Conservation (phyloP, 2,113 vertebrate genomes). For the Plestiodon gilberti region DNA sequence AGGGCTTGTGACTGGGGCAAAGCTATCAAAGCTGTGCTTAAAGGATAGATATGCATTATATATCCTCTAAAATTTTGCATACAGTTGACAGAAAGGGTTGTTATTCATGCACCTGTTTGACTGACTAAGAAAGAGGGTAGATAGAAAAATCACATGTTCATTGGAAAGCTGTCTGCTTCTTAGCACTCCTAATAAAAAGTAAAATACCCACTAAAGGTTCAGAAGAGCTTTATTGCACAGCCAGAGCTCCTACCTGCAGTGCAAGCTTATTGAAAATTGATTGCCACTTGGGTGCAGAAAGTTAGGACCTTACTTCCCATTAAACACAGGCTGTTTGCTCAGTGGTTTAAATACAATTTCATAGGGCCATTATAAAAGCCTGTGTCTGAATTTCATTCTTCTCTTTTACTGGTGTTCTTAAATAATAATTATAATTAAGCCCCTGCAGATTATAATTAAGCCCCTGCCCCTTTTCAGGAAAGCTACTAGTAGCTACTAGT, state of each 20-base stretch:
- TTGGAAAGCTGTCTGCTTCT: constrained; percentile 5
- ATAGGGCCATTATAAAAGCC: not conserved
- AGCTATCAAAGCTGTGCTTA: not conserved
- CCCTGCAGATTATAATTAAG: not conserved
- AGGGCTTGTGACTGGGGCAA: not conserved
- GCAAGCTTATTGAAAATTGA: constrained; percentile 12
- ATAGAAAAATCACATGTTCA: constrained; percentile 22
- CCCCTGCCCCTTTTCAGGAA: not conserved
- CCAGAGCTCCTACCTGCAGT: constrained; percentile 2
- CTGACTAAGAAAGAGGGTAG: constrained; percentile 9
- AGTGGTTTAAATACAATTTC: not conserved
- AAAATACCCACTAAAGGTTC: not conserved
- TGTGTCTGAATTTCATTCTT: not conserved
- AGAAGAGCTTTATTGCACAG: not conserved
- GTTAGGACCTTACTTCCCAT: not conserved
- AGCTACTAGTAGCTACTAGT: not conserved
- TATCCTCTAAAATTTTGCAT: not conserved
- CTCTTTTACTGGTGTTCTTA: not conserved
- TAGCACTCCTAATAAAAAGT: not conserved
- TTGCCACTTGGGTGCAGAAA: not conserved
- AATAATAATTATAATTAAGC: not conserved
- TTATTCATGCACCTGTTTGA: not conserved
- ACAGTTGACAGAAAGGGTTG: not conserved
- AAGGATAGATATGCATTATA: not conserved
- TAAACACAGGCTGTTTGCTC: not conserved